phyloP scores from a whole-genome alignment of 2,888 invertebrate genomes.

The Drosophila neonasuta region DNA sequence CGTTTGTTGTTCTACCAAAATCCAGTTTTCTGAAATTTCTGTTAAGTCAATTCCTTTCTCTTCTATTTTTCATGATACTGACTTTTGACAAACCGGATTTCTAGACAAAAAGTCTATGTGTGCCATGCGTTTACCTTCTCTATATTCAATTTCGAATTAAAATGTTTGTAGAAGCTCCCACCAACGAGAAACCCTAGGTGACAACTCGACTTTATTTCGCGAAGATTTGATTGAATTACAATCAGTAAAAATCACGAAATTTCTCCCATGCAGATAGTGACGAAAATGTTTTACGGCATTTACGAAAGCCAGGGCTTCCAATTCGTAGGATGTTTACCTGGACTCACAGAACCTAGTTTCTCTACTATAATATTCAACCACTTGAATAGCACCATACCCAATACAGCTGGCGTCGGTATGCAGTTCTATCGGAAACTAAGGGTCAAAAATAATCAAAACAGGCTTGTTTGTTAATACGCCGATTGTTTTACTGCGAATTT shows the following conservation, averaged over 20 bases:
- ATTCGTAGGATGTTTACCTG: constrained; percentile 7
- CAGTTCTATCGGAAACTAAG: constrained; percentile 18
- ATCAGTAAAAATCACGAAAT: too few species aligned
- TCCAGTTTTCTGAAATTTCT: constrained; percentile 29
- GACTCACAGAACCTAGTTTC: too few species aligned
- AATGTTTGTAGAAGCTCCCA: constrained; percentile 34
- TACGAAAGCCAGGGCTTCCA: constrained; percentile 25
- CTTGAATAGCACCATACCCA: constrained; percentile 5
- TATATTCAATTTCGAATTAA: constrained; percentile 26
- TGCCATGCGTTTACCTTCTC: constrained; percentile 30
- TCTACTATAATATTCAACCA: too few species aligned
- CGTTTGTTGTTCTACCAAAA: constrained; percentile 4
- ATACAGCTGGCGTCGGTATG: constrained; percentile 21
- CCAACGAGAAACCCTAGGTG: constrained; percentile 34
- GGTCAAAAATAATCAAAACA: constrained; percentile 19
- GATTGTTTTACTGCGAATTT: too few species aligned
- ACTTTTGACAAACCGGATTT: constrained; percentile 3
- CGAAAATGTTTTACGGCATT: constrained; percentile 45
- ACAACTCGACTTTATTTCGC: constrained; percentile 22
- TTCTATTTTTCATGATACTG: not conserved
- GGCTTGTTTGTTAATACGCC: too few species aligned
- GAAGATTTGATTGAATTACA: constrained; percentile 33
- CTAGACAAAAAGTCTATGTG: constrained; percentile 28
- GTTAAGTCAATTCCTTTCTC: constrained; percentile 32
- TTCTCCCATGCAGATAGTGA: constrained; percentile 37